A percentile compares a stretch with the other conserved stretches of the same genome.
Conservation (phyloP, 2,888 invertebrate genomes). For the Mesochorus sp. region DNA sequence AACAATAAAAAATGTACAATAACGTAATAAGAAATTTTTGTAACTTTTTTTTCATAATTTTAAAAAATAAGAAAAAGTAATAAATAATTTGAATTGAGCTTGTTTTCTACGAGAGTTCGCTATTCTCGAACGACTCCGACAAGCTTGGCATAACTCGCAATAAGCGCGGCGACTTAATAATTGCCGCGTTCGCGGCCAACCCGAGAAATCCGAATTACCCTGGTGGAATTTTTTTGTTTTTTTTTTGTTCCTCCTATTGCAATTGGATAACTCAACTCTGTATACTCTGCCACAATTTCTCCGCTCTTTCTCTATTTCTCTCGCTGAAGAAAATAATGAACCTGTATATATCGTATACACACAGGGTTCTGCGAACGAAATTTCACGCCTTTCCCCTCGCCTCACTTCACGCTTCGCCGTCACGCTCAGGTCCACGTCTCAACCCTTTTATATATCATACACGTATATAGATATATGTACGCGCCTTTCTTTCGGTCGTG, state of each 20-base stretch:
- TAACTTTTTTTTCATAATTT: too few species aligned
- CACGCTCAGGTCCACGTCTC: constrained; percentile 41
- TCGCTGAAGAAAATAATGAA: constrained; percentile 31
- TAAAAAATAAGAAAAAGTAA: too few species aligned
- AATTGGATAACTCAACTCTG: constrained; percentile 48
- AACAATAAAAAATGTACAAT: too few species aligned
- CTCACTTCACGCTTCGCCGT: constrained; percentile 40
- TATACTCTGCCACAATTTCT: neutral
- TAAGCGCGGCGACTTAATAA: neutral
- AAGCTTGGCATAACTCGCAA: neutral
- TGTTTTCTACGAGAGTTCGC: neutral
- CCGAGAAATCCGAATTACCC: constrained; percentile 38
- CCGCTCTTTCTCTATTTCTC: neutral
- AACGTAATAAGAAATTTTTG: too few species aligned
- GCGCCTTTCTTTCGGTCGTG: constrained; percentile 17
- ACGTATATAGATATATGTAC: constrained; percentile 13
- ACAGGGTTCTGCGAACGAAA: constrained; percentile 50
- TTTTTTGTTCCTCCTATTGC: neutral
- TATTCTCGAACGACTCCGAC: neutral
- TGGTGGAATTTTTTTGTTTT: neutral
- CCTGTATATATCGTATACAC: too few species aligned
- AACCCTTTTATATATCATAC: too few species aligned
- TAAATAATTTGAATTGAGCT: neutral
- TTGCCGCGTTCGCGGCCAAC: constrained; percentile 21
- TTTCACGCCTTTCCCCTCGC: constrained; percentile 48